These are phyloP conservation scores for Oligia strigilis DNA, from an alignment of 2,888 invertebrate genomes.

Conservation along the genomic window DNA sequence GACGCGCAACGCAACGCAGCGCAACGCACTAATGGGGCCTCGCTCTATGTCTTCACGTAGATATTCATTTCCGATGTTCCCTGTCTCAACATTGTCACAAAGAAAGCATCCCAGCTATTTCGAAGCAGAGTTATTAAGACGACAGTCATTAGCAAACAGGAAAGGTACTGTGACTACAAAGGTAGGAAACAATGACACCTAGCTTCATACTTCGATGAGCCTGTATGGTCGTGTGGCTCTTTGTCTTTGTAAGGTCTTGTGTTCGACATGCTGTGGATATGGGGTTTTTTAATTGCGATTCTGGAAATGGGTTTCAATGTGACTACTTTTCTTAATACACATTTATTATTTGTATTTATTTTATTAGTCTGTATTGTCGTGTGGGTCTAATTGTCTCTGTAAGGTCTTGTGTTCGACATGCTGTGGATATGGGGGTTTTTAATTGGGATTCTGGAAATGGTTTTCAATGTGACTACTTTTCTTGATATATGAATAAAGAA, in stretches of 20 bases:
- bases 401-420: slow-evolving; percentile 1
- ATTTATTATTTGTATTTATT: too few relatives aligned
- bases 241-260: slow-evolving; percentile 17
- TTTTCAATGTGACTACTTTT: too few relatives aligned
- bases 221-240: slow-evolving; percentile 30
- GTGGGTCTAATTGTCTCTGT: slow-evolving; percentile 18
- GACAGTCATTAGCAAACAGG: slow-evolving; percentile 62
- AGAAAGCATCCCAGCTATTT: slow-evolving; percentile 15
- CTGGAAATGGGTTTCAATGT: background rate
- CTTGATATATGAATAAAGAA: too few relatives aligned
- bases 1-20: too few relatives aligned
- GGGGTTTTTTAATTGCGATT: slow-evolving; percentile 7
- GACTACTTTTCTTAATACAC: background rate
- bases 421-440: background rate
- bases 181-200: slow-evolving; percentile 51
- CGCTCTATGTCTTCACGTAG: too few relatives aligned
- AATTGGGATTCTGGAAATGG: too few relatives aligned
- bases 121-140: slow-evolving; percentile 49
- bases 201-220: slow-evolving; percentile 71
- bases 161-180: slow-evolving; percentile 53
- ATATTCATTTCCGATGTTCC: slow-evolving; percentile 4
- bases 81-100: slow-evolving; percentile 21
- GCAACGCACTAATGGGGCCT: too few relatives aligned
- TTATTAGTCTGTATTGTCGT: slow-evolving; percentile 34
- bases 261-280: background rate